Evolutionary conservation across 1,140 invertebrate genomes (phyloP), one percentile per base, ranked within the genome.

Genomic region (Drosophila sproati): DNA sequence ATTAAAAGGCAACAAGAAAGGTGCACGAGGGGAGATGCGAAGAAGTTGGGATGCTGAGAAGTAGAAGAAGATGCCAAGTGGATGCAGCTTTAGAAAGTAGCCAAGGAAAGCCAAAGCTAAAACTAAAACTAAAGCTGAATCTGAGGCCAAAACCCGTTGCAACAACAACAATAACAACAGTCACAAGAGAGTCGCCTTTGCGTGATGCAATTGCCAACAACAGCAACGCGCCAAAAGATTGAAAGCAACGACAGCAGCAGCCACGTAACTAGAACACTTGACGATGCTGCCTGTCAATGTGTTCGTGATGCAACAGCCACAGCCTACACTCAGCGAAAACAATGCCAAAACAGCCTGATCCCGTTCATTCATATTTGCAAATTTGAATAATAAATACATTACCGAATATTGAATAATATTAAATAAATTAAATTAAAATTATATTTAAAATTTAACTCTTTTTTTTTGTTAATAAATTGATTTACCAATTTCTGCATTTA

Each of bases 241-340:
- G 85, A 88, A 88, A 78, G 85, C 85, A 89, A 81, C 71, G 70
- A 83, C 85, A 79, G 88, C 85, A 79, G 88, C 85, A 73, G 81
- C 80, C 86, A 89, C 85, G 86, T 89, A 89, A 89, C 85, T 89
- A 89, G 85, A 89, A 89, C 85, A 89, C 85, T 89, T 89, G 85
- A 89, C 74, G 85, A 79, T 80, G 81, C 43, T 77, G 54, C 43
- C 12, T 48, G 41, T 10, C 29, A 39, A 28, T 20, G 50, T 77
- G 51, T 80, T 71, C 48, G 59, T 68, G 63, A 43, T 76, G 68
- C 68, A 59, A 67, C 55, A 57, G 37, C 51, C 39, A 12, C 20
- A 41, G 39, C 39, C 10, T 10, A 43, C 39, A 43, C 39, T 43
- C 4, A n/a, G n/a, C 10, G 39, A 43, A 43, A 41, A 20, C 20